Base-by-base conservation (phyloP, 2,888 invertebrate species). In the Meta bourneti region DNA sequence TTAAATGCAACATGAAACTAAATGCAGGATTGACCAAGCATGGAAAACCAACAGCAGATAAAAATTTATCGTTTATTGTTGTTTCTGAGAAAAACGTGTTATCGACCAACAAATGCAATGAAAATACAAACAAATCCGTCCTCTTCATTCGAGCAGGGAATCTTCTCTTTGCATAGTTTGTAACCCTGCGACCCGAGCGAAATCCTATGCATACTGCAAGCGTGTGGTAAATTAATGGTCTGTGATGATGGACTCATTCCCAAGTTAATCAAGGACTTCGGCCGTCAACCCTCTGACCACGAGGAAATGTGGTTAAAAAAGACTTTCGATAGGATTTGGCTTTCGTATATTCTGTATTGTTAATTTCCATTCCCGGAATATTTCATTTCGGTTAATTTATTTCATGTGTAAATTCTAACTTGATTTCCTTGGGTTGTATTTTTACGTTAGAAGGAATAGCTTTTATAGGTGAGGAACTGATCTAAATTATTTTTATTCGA, bases 221-320 rank as follows among this genome's bases (percentile, higher is more conserved):
- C 61, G 19, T 13, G 61, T 79, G 34, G 34, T 34, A 61, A 79
- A 79, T 79, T 54, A 79, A 79, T 34, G 19, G 51, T 61, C 61
- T 61, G 7, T 79, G 54, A 61, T 54, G 79, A 79, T 79, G 79
- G 34, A 79, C 61, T 70, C 61, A 48, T 69, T 81, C 20, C 48
- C 61, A 69, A 48, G 48, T 19, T 82, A 51, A 75, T 52, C 84
- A 84, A 84, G 84, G 84, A 61, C 61, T 84, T 72, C 71, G 71
- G 51, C n/a, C 82, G 20, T 51, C 83, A 75, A 75, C 84, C 75
- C 19, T 54, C 72, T 74, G 11, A 6, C 75, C 84, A 74, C 84
- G 72, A 16, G 48, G 20, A 54, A 54, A 52, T 34, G 48, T 19
- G 20, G 0, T 16, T 52, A 20, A 75, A 49, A 78, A 74, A 54